Evolutionary conservation across 2,888 invertebrate species (phyloP).

Genomic region (Agelastica alni): DNA sequence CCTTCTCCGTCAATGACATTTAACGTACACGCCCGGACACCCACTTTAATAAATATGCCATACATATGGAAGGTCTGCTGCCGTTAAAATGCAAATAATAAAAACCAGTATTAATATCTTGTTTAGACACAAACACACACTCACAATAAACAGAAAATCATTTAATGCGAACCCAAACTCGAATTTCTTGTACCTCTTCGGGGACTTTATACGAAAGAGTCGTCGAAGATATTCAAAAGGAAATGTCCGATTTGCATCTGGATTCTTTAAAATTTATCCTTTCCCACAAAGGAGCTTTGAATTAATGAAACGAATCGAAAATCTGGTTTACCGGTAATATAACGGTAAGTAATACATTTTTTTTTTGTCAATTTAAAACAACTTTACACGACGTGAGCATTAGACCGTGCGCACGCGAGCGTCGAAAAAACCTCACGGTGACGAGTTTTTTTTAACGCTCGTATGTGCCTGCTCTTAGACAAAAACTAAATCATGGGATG

Average conservation of each 20-base stretch:
- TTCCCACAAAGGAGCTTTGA: background rate
- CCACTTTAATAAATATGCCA: conserved; percentile 7
- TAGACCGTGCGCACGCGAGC: too few species aligned
- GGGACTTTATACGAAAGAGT: background rate
- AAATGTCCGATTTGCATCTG: conserved; percentile 6
- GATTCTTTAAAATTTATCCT: conserved; percentile 1
- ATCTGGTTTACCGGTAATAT: too few species aligned
- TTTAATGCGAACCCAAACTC: conserved; percentile 10
- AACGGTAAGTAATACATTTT: too few species aligned
- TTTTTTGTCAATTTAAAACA: too few species aligned
- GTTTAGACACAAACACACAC: conserved; percentile 23
- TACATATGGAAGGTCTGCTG: conserved; percentile 26
- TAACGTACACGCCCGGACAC: background rate
- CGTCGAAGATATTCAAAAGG: conserved; percentile 1
- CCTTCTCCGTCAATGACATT: background rate
- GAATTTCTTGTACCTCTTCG: conserved; percentile 9
- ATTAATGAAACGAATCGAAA: too few species aligned
- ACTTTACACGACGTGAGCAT: too few species aligned
- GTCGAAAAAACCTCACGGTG: too few species aligned
- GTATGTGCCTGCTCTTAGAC: too few species aligned
- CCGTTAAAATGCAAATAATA: conserved; percentile 36
- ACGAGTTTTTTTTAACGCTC: too few species aligned
- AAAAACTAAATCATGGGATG: too few species aligned
- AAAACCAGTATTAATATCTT: conserved; percentile 36
- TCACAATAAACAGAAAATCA: background rate